Evolutionary conservation across 2,113 vertebrate species (phyloP), one percentile per base, ranked within the genome.

Genomic region (Hystrix brachyura): DNA sequence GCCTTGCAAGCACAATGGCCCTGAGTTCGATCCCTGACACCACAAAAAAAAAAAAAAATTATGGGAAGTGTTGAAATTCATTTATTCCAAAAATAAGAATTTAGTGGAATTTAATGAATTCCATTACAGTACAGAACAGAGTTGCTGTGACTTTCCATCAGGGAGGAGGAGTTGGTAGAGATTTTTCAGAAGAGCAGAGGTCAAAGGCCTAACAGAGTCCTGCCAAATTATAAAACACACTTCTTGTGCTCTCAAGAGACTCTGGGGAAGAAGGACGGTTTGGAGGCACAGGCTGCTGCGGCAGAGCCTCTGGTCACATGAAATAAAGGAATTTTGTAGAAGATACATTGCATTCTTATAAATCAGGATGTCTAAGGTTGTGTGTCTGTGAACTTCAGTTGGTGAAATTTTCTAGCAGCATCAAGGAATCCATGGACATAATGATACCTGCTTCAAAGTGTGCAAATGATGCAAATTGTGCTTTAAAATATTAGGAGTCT

Each of bases 321-420:
- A 82, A 91, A 76, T 96, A 71, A 87, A 95, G 83, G 38, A 59
- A 10, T 62, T 78, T 93, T 95, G 65, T 71, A 76, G 65, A 46
- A 86, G 64, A 27, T 3, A 48, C 25, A 18, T 1, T 67, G 64
- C 48, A 79, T 60, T 74, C 88, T 92, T 78, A 29, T 67, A 92
- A 94, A 17, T 67, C 88, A 67, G 5, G 11, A 32, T 92, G 76
- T 81, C 55, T 92, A 60, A 46, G n/a, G 18, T 64, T 43, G 1
- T 43, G 18, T 43, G 18, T 83, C 59, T 91, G 0, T 88, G 72
- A 95, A 92, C 82, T 92, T 87, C 71, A 60, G 29, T 46, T 71
- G 92, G 5, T 67, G 90, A 87, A 69, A 38, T 46, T 69, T 6
- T 21, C 38, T 62, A 53, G 76, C 65, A 86, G 34, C 57, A 79